A percentile compares a stretch with the other conserved stretches of the same genome.
Conservation (phyloP, 2,888 invertebrate genomes). For the Timema podura region DNA sequence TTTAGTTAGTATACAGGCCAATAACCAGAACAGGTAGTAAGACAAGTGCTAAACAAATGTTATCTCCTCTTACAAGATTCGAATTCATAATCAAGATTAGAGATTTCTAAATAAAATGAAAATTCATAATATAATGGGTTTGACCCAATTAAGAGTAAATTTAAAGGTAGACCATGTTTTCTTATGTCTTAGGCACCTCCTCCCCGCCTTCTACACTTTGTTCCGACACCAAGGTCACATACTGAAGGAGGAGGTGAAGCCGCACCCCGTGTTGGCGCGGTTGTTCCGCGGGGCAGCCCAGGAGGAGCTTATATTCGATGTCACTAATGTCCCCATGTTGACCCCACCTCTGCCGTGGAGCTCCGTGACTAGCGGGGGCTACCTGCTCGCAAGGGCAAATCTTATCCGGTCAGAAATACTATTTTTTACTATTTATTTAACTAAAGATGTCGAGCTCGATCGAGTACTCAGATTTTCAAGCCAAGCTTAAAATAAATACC, state of each 20-base stretch:
- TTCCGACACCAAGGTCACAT: conserved; percentile 63
- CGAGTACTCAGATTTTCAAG: neutral
- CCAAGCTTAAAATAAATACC: too few species aligned
- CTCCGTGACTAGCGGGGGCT: conserved; percentile 65
- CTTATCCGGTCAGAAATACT: conserved; percentile 47
- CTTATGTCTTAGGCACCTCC: conserved; percentile 49
- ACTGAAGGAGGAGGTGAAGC: conserved; percentile 61
- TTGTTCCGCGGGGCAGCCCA: conserved; percentile 65
- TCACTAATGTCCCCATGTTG: conserved; percentile 62
- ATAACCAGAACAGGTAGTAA: too few species aligned
- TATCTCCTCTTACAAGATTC: too few species aligned
- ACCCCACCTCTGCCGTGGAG: conserved; percentile 88
- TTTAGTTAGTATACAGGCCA: too few species aligned
- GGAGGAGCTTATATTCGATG: conserved; percentile 67
- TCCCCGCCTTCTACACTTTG: conserved; percentile 77
- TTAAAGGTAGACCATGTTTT: too few species aligned
- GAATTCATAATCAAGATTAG: too few species aligned
- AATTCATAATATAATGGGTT: too few species aligned
- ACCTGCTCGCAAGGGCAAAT: conserved; percentile 63
- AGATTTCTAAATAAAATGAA: too few species aligned
- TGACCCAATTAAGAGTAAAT: too few species aligned
- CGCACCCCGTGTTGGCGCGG: conserved; percentile 72
- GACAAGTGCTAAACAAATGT: too few species aligned
- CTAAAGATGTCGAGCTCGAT: neutral
- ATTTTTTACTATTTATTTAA: conserved; percentile 13